Conservation (phyloP, 2,797 vertebrate genomes). For the Onychomys leucogaster region DNA sequence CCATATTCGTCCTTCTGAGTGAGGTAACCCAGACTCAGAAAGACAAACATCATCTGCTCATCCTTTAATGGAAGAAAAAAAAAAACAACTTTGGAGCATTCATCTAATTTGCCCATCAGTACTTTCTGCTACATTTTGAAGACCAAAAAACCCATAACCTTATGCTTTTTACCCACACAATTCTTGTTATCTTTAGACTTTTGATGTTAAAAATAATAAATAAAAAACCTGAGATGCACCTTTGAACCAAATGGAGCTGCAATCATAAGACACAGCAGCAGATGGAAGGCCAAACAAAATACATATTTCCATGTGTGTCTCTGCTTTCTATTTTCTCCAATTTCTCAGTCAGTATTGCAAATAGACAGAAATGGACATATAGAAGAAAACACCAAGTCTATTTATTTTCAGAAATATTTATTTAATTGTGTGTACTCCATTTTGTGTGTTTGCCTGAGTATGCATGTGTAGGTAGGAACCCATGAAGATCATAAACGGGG, state of each 20-base stretch:
- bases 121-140: neutral
- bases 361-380: neutral
- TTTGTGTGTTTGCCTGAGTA: neutral
- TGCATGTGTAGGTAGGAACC: neutral
- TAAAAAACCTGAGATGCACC: neutral
- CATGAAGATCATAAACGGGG: neutral
- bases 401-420: neutral
- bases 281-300: neutral
- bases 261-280: neutral
- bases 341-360: neutral
- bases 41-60: too few relatives aligned
- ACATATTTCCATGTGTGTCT: neutral
- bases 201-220: neutral
- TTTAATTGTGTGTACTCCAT: neutral
- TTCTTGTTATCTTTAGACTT: neutral
- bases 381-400: neutral
- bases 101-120: neutral
- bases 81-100: neutral
- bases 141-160: neutral
- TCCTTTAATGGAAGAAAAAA: neutral
- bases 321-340: constrained; percentile 1
- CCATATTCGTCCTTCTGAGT: too few relatives aligned
- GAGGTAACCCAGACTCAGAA: too few relatives aligned
- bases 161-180: neutral
- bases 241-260: neutral